These are phyloP conservation scores for Balearica regulorum DNA, from an alignment of 2,797 vertebrate genomes.

Conservation along the genomic window DNA sequence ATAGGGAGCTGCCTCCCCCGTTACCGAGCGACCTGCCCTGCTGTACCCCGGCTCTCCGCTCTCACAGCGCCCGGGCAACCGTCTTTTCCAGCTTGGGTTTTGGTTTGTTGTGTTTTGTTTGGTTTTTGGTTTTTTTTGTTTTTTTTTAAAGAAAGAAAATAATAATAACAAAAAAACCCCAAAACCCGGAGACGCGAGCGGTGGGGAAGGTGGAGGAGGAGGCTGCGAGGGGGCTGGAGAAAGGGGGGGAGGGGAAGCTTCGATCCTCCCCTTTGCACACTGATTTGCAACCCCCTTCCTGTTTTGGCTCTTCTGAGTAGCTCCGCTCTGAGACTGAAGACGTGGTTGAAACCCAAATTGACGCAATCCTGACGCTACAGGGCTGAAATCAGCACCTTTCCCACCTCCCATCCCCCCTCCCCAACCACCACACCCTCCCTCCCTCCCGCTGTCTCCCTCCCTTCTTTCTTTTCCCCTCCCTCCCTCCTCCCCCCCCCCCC, in stretches of 20 bases:
- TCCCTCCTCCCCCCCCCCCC: neutral
- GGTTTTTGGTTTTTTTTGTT: too few relatives aligned
- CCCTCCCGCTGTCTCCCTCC: neutral
- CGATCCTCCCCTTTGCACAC: slow-evolving; percentile 50
- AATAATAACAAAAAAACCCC: neutral
- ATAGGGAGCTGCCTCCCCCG: slow-evolving; percentile 31
- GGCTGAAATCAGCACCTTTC: slow-evolving; percentile 82
- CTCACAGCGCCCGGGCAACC: neutral
- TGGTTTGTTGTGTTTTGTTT: too few relatives aligned
- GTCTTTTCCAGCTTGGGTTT: neutral
- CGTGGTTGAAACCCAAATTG: slow-evolving; percentile 81
- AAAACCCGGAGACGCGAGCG: neutral
- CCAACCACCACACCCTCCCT: neutral
- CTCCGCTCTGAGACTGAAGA: slow-evolving; percentile 71
- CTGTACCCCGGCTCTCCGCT: neutral
- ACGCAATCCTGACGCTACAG: slow-evolving; percentile 93
- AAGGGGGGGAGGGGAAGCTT: slow-evolving; percentile 38
- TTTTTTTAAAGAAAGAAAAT: too few relatives aligned
- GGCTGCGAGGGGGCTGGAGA: neutral
- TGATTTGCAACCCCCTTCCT: slow-evolving; percentile 69
- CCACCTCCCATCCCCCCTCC: neutral
- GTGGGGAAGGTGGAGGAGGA: neutral
- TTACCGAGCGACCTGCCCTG: neutral
- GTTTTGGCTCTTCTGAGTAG: slow-evolving; percentile 78
- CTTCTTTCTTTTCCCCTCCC: neutral